Conservation (phyloP, 2,888 invertebrate species). For the Drosophila mettleri region DNA sequence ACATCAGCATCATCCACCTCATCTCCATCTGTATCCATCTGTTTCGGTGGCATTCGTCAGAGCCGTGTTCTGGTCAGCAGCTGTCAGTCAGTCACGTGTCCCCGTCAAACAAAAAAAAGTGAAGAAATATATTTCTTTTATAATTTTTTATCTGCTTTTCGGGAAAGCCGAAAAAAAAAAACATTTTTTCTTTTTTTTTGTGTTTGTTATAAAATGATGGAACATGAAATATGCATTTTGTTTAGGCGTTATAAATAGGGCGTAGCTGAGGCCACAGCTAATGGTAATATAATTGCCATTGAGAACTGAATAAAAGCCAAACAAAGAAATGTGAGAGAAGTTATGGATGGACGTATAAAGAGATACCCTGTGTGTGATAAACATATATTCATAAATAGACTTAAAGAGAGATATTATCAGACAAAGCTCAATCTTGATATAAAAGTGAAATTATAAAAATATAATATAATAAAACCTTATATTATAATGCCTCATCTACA, state of each 20-base stretch:
- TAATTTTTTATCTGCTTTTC: slow-evolving; percentile 30
- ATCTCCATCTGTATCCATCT: neutral
- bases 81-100: slow-evolving; percentile 49
- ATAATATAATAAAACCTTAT: neutral
- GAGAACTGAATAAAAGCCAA: slow-evolving; percentile 46
- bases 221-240: slow-evolving; percentile 68
- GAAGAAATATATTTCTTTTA: slow-evolving; percentile 37
- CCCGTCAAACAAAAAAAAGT: slow-evolving; percentile 19
- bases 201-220: slow-evolving; percentile 22
- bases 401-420: neutral
- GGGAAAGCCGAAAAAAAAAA: slow-evolving; percentile 16
- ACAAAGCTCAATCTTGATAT: neutral
- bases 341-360: fast-evolving
- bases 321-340: neutral
- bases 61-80: slow-evolving; percentile 57
- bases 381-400: neutral
- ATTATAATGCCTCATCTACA: neutral
- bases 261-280: slow-evolving; percentile 47
- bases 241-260: slow-evolving; percentile 40
- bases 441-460: neutral
- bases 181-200: slow-evolving; percentile 13
- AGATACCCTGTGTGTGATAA: neutral
- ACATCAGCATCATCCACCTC: neutral
- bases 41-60: slow-evolving; percentile 28
- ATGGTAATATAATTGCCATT: slow-evolving; percentile 76